Conservation (phyloP, 2,888 invertebrate genomes). For the Drosophila nr. perissopoda region DNA sequence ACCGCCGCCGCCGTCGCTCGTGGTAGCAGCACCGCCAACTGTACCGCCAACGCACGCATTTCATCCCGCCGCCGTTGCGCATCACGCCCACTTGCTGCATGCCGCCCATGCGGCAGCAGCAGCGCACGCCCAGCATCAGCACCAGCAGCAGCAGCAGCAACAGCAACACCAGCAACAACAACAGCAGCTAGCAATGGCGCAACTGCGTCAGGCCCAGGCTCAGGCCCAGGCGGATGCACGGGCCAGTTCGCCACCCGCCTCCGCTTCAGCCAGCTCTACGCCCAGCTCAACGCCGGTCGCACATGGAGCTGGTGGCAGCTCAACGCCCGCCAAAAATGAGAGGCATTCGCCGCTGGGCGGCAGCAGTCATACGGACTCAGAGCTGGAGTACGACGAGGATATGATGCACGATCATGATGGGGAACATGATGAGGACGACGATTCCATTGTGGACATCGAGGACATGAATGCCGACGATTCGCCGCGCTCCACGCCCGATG, state of each 20-base stretch:
- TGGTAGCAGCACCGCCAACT: constrained; percentile 23
- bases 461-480: constrained; percentile 88
- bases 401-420: constrained; percentile 76
- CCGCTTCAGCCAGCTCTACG: constrained; percentile 76
- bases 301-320: constrained; percentile 40
- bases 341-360: constrained; percentile 85
- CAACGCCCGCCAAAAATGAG: constrained; percentile 82
- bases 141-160: constrained; percentile 55
- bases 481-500: constrained; percentile 84
- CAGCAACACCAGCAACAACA: constrained; percentile 67
- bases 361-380: constrained; percentile 84
- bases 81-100: constrained; percentile 82
- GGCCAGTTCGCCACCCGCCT: constrained; percentile 75
- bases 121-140: constrained; percentile 80
- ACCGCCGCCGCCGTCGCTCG: constrained; percentile 63
- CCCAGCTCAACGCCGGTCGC: constrained; percentile 70
- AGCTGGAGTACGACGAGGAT: constrained; percentile 84
- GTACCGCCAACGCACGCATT: constrained; percentile 61
- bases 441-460: constrained; percentile 92
- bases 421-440: constrained; percentile 83
- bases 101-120: constrained; percentile 80
- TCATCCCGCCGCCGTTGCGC: constrained; percentile 81
- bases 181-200: constrained; percentile 64
- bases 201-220: constrained; percentile 79
- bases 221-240: constrained; percentile 76